Evolutionary conservation across 2,888 invertebrate species (phyloP).

Genomic region (Tenthredo notha): DNA sequence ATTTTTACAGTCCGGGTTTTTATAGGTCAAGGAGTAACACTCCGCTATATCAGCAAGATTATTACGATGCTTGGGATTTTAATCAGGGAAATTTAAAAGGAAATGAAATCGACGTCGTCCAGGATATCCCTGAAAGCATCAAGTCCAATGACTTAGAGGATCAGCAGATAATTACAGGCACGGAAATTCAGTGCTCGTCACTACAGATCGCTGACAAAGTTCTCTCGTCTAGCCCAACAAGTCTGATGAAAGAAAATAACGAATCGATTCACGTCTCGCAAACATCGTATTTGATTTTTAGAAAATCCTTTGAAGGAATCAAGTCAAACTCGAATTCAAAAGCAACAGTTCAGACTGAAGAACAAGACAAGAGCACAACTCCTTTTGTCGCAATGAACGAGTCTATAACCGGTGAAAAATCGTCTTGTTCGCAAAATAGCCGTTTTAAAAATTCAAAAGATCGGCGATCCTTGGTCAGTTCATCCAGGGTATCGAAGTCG

Average conservation of each 20-base stretch:
- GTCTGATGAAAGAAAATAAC: neutral
- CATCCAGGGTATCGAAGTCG: slow-evolving; percentile 7
- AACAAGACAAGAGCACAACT: neutral
- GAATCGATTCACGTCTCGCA: neutral
- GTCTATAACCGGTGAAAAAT: neutral
- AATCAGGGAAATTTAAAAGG: neutral
- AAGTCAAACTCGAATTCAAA: neutral
- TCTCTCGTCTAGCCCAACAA: neutral
- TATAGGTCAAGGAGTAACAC: neutral
- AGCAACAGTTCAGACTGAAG: neutral
- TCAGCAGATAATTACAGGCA: neutral
- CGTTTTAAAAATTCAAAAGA: neutral
- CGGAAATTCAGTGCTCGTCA: neutral
- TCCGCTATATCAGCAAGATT: neutral
- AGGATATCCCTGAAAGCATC: neutral
- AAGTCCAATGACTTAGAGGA: neutral
- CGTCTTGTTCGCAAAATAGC: neutral
- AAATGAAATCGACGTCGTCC: slow-evolving; percentile 5
- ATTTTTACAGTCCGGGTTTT: neutral
- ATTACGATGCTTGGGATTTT: neutral
- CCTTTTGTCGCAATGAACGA: neutral
- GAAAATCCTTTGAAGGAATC: neutral
- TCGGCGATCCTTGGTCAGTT: slow-evolving; percentile 5
- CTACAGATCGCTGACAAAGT: neutral
- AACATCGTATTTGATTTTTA: neutral